Base-by-base conservation (phyloP, 1,140 invertebrate genomes). In the Drosophila pandora region DNA sequence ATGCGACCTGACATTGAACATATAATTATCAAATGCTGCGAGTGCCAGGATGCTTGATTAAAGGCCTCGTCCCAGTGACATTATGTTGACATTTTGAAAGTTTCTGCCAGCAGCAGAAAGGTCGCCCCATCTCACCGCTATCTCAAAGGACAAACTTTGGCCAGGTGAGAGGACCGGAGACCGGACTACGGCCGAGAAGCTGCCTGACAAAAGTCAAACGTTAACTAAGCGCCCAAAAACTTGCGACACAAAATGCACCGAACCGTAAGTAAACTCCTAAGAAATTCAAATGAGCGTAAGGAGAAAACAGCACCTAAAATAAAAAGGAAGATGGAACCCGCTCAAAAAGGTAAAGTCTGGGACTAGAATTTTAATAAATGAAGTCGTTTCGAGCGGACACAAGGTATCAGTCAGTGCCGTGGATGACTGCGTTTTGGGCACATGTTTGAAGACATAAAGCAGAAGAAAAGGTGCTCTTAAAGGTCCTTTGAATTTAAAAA, bases 281-380 rank as follows among this genome's bases (percentile, higher is more conserved):
- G 83, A 88, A 87, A 87, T 87, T 87, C 83, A 87, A 87, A 87
- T 87, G 82, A 85, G 71, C 82, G 82, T 87, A 79, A 82, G 81
- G 21, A 32, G 47, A 37, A 39, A 76, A 58, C 67, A 53, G 69
- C 49, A 64, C 37, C 28, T 37, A 50, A 65, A 65, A 67, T 21
- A 69, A 62, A 68, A 50, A 52, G 34, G 45, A 50, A 59, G 39
- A 59, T 61, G 76, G 17, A 48, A 69, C 50, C 63, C 28, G 63
- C 52, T 69, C 76, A 58, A 79, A 70, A 71, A 76, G 62, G 69
- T 37, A 52, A 25, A 39, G 39, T 22, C 55, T 54, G 37, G 48
- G 56, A 53, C 62, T 76, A 69, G 69, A 79, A 76, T 82, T 85
- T 81, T 76, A 79, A 81, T 81, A 83, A 83, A 83, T 83, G 78